A percentile compares a stretch with the other conserved stretches of the same genome.
Conservation (phyloP, 30 jellyfish, hydroid and myxozoan genomes). For the Turritopsis rubra region DNA sequence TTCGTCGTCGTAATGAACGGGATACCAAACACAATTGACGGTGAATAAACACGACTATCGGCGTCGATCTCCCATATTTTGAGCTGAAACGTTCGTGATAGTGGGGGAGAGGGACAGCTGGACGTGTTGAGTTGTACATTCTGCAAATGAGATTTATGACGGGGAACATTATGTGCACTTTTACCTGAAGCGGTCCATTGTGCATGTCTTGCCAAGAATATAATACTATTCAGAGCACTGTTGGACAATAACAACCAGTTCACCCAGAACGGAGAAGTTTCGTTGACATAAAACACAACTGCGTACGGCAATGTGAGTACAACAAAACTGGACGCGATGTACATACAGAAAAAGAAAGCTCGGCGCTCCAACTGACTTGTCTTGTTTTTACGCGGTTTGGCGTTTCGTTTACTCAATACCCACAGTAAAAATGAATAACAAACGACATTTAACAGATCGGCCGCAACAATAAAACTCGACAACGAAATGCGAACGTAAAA, state of each 20-base stretch:
- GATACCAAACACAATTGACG: too few species aligned
- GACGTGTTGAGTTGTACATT: neutral
- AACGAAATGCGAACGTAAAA: neutral
- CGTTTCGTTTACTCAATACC: neutral
- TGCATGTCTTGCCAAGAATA: neutral
- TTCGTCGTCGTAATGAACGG: too few species aligned
- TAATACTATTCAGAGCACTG: neutral
- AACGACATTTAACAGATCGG: neutral
- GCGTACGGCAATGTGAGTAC: neutral
- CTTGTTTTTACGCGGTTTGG: neutral
- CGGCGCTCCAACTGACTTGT: neutral
- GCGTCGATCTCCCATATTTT: too few species aligned
- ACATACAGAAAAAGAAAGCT: neutral
- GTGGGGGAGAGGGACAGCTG: neutral
- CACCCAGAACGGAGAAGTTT: neutral
- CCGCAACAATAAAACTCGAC: neutral
- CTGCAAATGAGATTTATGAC: neutral
- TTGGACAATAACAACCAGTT: neutral
- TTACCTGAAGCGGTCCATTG: too few species aligned
- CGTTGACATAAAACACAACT: neutral
- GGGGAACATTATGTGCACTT: neutral
- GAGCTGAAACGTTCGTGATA: too few species aligned
- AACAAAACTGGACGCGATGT: neutral
- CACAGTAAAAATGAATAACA: neutral
- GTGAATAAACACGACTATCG: too few species aligned